Evolutionary conservation across 2,113 vertebrate genomes (phyloP).

Genomic region (Colossoma macropomum): DNA sequence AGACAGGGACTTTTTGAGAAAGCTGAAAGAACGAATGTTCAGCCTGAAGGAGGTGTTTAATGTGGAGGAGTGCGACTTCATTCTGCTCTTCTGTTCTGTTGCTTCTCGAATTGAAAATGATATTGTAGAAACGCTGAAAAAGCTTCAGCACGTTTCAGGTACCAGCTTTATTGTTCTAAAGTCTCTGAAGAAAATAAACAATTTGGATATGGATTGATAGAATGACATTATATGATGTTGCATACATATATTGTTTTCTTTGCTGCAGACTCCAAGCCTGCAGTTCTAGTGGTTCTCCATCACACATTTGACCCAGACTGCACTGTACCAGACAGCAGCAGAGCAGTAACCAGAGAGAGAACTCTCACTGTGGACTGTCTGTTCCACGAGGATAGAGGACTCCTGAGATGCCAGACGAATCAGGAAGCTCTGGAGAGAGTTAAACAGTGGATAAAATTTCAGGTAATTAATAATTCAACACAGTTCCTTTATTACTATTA

Average conservation of each 20-base stretch:
- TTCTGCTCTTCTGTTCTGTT: slow-evolving; percentile 2
- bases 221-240: no score
- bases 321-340: slow-evolving; percentile 11
- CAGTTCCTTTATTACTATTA: no score
- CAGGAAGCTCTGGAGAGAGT: no score
- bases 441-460: neutral
- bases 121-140: neutral
- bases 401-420: accelerated
- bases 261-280: slow-evolving; percentile 8
- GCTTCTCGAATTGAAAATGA: slow-evolving; percentile 25
- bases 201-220: no score
- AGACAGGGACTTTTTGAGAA: neutral
- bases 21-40: neutral
- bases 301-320: neutral
- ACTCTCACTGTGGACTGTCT: slow-evolving; percentile 15
- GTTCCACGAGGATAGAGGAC: slow-evolving; percentile 15
- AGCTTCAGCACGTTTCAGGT: neutral
- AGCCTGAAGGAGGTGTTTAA: neutral
- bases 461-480: no score
- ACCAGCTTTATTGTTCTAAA: no score
- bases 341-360: neutral
- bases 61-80: neutral
- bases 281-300: slow-evolving; percentile 25
- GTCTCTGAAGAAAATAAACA: no score
- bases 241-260: no score